These are phyloP conservation scores for Sisor rabdophorus DNA, from an alignment of 2,113 vertebrate species.

Conservation along the genomic window DNA sequence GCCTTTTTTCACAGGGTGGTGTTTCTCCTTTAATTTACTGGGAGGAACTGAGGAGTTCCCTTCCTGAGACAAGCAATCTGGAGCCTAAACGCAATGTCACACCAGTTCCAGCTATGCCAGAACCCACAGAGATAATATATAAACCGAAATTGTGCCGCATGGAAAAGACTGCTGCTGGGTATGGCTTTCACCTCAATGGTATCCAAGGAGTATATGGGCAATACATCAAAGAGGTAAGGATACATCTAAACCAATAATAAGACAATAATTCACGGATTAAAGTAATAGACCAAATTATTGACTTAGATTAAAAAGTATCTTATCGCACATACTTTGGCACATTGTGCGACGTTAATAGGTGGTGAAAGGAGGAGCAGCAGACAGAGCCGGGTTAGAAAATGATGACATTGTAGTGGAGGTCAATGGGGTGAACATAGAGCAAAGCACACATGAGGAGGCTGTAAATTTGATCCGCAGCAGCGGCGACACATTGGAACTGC, in stretches of 20 bases:
- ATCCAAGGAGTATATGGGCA: constrained; percentile 74
- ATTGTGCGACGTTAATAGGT: constrained; percentile 67
- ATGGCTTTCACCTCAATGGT: constrained; percentile 85
- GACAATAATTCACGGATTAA: too few species aligned
- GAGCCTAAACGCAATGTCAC: constrained; percentile 43
- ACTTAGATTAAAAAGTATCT: background rate
- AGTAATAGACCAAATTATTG: background rate
- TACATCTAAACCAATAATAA: background rate
- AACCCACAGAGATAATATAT: constrained; percentile 53
- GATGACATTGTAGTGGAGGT: constrained; percentile 83
- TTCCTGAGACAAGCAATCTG: constrained; percentile 56
- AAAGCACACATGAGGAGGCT: constrained; percentile 73
- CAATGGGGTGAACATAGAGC: constrained; percentile 76
- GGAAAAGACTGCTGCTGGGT: constrained; percentile 74
- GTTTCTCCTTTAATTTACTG: constrained; percentile 80
- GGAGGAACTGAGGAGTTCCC: constrained; percentile 62
- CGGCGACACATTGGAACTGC: constrained; percentile 70
- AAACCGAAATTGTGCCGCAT: constrained; percentile 85
- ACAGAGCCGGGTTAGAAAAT: constrained; percentile 76
- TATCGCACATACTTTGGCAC: background rate
- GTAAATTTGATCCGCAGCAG: constrained; percentile 73
- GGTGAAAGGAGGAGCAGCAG: constrained; percentile 71
- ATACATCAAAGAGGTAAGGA: constrained; percentile 78
- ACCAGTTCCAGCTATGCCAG: constrained; percentile 7
- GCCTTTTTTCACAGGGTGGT: constrained; percentile 67